phyloP scores from a whole-genome alignment of 2,113 vertebrate species.

The Sinocyclocheilus rhinocerous region DNA sequence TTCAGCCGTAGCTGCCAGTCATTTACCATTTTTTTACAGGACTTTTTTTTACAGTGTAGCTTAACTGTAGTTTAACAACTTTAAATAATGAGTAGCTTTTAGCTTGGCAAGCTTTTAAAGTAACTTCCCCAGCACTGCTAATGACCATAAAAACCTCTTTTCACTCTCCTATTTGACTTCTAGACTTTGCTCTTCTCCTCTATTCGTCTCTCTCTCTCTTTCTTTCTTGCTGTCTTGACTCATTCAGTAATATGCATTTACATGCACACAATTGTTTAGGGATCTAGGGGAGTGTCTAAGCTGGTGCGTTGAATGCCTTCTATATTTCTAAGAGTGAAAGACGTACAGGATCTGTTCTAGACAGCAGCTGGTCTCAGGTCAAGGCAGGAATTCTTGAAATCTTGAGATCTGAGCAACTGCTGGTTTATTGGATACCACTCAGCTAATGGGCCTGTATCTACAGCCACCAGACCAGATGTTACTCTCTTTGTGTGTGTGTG shows the following conservation, averaged over 20 bases:
- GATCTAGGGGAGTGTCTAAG: constrained; percentile 16
- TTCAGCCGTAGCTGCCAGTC: too few relatives aligned
- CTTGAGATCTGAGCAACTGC: constrained; percentile 42
- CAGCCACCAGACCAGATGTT: constrained; percentile 40
- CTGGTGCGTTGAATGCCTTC: constrained; percentile 3
- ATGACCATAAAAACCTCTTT: constrained; percentile 15
- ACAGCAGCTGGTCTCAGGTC: constrained; percentile 45
- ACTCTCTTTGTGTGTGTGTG: neutral
- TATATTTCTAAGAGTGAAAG: neutral
- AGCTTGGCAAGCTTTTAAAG: neutral
- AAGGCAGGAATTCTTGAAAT: constrained; percentile 19
- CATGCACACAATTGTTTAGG: constrained; percentile 21
- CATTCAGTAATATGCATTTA: constrained; percentile 10
- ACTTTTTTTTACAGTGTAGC: too few relatives aligned
- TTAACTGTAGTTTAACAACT: neutral
- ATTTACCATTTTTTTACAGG: too few relatives aligned
- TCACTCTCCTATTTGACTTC: neutral
- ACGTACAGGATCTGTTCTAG: constrained; percentile 18
- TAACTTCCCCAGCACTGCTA: neutral
- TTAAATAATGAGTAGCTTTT: neutral
- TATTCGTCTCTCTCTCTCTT: neutral
- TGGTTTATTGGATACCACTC: constrained; percentile 35
- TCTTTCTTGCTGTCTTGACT: neutral
- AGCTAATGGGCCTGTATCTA: constrained; percentile 31
- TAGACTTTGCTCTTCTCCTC: neutral